phyloP scores from a whole-genome alignment of 2,797 vertebrate species.

The Epinephelus awoara region DNA sequence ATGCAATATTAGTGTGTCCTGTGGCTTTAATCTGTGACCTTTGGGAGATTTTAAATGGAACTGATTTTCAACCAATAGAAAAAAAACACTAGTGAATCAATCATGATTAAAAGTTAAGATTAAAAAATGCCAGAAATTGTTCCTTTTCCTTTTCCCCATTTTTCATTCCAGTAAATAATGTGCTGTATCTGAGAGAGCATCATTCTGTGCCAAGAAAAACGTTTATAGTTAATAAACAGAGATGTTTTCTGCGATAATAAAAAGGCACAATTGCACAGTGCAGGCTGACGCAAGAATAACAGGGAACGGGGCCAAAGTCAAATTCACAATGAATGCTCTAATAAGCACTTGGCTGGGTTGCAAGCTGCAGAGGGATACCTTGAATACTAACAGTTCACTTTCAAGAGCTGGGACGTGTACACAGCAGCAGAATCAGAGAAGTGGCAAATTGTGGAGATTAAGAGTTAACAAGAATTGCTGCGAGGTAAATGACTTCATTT shows the following conservation, averaged over 20 bases:
- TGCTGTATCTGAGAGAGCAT: constrained; percentile 10
- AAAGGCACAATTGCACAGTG: constrained; percentile 6
- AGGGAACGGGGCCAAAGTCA: constrained; percentile 42
- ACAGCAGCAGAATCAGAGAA: constrained; percentile 11
- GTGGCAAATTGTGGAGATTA: constrained; percentile 28
- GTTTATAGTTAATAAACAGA: constrained; percentile 34
- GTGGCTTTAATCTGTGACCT: constrained; percentile 8
- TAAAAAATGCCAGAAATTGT: constrained; percentile 10
- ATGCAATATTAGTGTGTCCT: neutral
- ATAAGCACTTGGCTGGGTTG: constrained; percentile 43
- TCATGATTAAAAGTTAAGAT: constrained; percentile 23
- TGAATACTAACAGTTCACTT: constrained; percentile 45
- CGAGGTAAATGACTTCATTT: constrained; percentile 33
- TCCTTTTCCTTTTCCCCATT: constrained; percentile 1
- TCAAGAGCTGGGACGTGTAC: constrained; percentile 4
- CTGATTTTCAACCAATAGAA: neutral
- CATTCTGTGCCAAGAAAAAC: constrained; percentile 27
- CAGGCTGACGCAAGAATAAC: constrained; percentile 40
- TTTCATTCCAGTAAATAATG: constrained; percentile 19
- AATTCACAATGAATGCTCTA: constrained; percentile 52
- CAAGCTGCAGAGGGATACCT: constrained; percentile 34
- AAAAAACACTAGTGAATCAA: constrained; percentile 4
- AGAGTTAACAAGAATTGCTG: constrained; percentile 31
- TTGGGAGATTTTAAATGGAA: neutral
- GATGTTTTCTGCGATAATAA: constrained; percentile 46